Percentiles rank a stretch among this genome's conserved stretches.
Conservation (phyloP, 2,113 vertebrate species). For the Melanerpes formicivorus region DNA sequence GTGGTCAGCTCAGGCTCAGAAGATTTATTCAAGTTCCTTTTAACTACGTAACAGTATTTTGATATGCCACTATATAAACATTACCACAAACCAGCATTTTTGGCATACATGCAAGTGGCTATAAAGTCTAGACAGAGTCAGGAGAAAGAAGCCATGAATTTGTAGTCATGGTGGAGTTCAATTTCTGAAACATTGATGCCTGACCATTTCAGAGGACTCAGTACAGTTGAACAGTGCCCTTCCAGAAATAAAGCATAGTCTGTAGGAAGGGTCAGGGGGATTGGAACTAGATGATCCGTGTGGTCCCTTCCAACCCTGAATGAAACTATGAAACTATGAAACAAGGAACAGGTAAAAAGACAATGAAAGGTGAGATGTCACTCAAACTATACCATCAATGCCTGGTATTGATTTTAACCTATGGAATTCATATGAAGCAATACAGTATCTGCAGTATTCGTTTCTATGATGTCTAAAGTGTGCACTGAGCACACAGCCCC, state of each 20-base stretch:
- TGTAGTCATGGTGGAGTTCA: not conserved
- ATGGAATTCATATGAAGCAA: not conserved
- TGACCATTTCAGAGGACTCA: not conserved
- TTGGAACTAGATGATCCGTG: no score
- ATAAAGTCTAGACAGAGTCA: not conserved
- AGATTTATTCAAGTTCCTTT: not conserved
- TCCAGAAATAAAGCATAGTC: not conserved
- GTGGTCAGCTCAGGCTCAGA: not conserved
- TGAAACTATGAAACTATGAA: no score
- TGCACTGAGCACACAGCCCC: not conserved
- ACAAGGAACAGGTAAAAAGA: not conserved
- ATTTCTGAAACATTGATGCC: not conserved
- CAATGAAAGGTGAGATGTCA: not conserved
- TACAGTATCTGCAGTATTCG: not conserved
- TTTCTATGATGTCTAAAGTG: not conserved
- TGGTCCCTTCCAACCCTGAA: no score
- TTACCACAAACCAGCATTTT: not conserved
- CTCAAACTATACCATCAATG: not conserved
- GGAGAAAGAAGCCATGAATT: not conserved
- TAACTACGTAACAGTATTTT: not conserved
- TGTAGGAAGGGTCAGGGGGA: not conserved
- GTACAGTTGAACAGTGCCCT: not conserved
- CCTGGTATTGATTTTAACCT: not conserved
- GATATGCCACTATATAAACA: not conserved
- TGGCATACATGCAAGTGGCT: not conserved